These are phyloP conservation scores for Forbesichthys papilliferus DNA, from an alignment of 2,113 vertebrate species.

Conservation along the genomic window DNA sequence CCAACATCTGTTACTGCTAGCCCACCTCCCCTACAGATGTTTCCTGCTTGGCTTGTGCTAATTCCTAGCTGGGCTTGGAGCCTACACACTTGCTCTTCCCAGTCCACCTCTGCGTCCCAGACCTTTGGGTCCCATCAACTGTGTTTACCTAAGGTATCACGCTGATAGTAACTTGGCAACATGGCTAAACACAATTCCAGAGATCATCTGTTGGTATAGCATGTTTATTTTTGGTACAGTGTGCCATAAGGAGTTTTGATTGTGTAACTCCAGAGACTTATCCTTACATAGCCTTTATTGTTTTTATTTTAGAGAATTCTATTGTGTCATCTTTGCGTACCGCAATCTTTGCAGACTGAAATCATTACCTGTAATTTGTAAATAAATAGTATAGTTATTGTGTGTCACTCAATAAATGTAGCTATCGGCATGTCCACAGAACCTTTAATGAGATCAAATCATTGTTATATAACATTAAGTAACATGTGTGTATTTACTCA, in stretches of 20 bases:
- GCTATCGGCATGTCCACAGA: too few relatives aligned
- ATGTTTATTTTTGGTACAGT: constrained; percentile 54
- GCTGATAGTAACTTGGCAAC: constrained; percentile 67
- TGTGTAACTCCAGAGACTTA: constrained; percentile 56
- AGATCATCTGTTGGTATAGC: constrained; percentile 60
- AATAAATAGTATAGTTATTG: too few relatives aligned
- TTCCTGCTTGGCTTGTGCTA: constrained; percentile 83
- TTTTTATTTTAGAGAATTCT: constrained; percentile 38
- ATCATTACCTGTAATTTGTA: background rate
- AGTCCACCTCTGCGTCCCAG: constrained; percentile 43
- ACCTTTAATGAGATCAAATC: too few relatives aligned
- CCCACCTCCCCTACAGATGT: constrained; percentile 78
- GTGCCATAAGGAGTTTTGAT: background rate
- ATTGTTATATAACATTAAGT: too few relatives aligned
- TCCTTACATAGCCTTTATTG: constrained; percentile 37
- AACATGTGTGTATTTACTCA: too few relatives aligned
- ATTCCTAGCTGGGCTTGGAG: constrained; percentile 52
- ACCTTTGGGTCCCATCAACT: constrained; percentile 65
- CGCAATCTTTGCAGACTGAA: constrained; percentile 27
- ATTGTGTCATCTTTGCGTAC: constrained; percentile 40
- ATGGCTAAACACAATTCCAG: constrained; percentile 70
- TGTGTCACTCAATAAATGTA: too few relatives aligned
- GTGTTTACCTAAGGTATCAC: constrained; percentile 69
- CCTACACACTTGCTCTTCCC: constrained; percentile 59
- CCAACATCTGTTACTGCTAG: constrained; percentile 78